phyloP scores from a whole-genome alignment of 2,888 invertebrate genomes.

The Gastrophysa polygoni region DNA sequence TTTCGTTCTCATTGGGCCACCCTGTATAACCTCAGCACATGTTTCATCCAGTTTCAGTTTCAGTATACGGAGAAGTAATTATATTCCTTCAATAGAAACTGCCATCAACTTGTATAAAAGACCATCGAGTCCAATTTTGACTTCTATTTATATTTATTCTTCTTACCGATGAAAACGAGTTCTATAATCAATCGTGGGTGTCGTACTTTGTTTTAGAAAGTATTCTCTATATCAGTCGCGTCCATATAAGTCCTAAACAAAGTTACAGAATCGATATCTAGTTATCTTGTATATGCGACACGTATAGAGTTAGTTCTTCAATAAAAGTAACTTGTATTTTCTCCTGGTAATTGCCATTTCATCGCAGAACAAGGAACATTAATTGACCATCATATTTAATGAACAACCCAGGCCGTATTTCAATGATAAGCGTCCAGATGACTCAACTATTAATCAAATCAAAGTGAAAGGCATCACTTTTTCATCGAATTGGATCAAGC shows the following conservation, averaged over 20 bases:
- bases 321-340: constrained; percentile 38
- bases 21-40: too few relatives aligned
- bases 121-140: not conserved
- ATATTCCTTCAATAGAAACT: too few relatives aligned
- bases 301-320: constrained; percentile 33
- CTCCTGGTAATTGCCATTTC: constrained; percentile 34
- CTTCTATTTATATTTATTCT: constrained; percentile 2
- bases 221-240: constrained; percentile 44
- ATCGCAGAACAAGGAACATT: constrained; percentile 28
- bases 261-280: constrained; percentile 39
- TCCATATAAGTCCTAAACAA: constrained; percentile 44
- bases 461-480: not conserved
- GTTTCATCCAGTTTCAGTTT: too few relatives aligned
- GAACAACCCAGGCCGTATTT: constrained; percentile 16
- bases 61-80: too few relatives aligned
- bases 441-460: constrained; percentile 5
- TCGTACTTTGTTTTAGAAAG: constrained; percentile 54
- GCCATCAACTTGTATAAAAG: too few relatives aligned
- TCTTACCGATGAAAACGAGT: constrained; percentile 42
- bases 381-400: constrained; percentile 28
- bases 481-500: too few relatives aligned
- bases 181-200: constrained; percentile 50
- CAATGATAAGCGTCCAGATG: constrained; percentile 13
- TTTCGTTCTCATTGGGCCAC: too few relatives aligned
- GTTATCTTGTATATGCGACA: constrained; percentile 38